phyloP scores from a whole-genome alignment of 2,888 invertebrate species.

The Sinhomidia bicolor region DNA sequence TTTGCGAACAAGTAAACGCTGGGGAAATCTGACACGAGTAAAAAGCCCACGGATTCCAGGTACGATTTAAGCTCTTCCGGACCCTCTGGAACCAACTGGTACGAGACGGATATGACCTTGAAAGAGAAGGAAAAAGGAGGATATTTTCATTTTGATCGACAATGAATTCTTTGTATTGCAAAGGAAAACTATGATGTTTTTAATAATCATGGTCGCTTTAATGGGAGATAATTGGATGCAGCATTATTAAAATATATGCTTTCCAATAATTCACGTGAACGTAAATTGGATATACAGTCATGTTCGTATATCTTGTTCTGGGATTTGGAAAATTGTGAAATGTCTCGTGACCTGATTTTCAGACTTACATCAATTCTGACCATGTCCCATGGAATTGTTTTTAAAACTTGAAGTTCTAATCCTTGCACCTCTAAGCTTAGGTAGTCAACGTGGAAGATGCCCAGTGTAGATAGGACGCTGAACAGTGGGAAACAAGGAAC shows the following conservation, averaged over 20 bases:
- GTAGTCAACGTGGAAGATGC: constrained; percentile 50
- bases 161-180: not conserved
- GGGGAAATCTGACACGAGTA: constrained; percentile 54
- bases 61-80: constrained; percentile 55
- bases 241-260: not conserved
- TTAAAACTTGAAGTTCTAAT: constrained; percentile 61
- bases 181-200: not conserved
- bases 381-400: constrained; percentile 62
- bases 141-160: not conserved
- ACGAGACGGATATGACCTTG: constrained; percentile 64
- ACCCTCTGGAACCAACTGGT: constrained; percentile 64
- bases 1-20: constrained; percentile 58
- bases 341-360: not conserved
- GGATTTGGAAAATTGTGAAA: not conserved
- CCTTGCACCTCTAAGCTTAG: constrained; percentile 61
- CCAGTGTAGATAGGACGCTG: constrained; percentile 48
- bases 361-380: constrained; percentile 60
- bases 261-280: not conserved
- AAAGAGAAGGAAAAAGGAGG: not conserved
- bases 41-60: constrained; percentile 54
- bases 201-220: not conserved
- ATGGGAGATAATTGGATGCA: not conserved
- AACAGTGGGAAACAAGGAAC: constrained; percentile 68
- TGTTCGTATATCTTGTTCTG: not conserved
- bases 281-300: not conserved